Base-by-base conservation (phyloP, 2,113 vertebrate species). In the Origma solitaria region DNA sequence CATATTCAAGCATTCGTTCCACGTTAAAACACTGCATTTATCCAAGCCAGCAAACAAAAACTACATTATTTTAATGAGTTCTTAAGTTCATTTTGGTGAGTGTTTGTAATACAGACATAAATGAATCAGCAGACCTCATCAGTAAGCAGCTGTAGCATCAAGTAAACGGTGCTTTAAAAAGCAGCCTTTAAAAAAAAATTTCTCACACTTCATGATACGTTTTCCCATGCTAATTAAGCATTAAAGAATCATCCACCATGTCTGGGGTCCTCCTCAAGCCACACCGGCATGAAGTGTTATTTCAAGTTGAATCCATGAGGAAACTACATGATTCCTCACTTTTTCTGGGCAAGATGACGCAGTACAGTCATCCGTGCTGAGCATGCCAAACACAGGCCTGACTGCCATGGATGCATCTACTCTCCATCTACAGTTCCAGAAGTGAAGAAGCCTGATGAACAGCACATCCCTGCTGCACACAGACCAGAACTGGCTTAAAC, bases 271-370 rank as follows among this genome's bases (percentile, higher is more conserved):
- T 51, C 53, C 76, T 56, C 22, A 82, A 47, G 53, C 28, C 54
- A 56, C 3, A 3, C 0, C 1, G 9, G 22, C 25, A 53, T 4
- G 6, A 79, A 71, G 19, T 5, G 7, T 31, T 51, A 64, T 60
- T 91, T 85, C 35, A 60, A 28, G 8, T 1, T 53, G 27, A 79
- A 61, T 33, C 37, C 61, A 20, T 19, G 8, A 76, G n/a, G 42
- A 69, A 91, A 64, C 17, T 21, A 27, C 1, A 4, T 7, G 7
- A 82, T 71, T 50, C 40, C 40, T 84, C 45, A 47, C 16, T 62
- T 94, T 37, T 82, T 61, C 53, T 40, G 15, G 28, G 21, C 53
- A 69, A 37, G 15, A 61, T 13, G n/a, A 82, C 15, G 45, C 69
- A 51, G 47, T 30, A 80, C 10, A 57, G 47, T 33, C 56, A 86